These are phyloP conservation scores for Pyrocoelia pectoralis DNA, from an alignment of 2,888 invertebrate genomes.

Conservation along the genomic window DNA sequence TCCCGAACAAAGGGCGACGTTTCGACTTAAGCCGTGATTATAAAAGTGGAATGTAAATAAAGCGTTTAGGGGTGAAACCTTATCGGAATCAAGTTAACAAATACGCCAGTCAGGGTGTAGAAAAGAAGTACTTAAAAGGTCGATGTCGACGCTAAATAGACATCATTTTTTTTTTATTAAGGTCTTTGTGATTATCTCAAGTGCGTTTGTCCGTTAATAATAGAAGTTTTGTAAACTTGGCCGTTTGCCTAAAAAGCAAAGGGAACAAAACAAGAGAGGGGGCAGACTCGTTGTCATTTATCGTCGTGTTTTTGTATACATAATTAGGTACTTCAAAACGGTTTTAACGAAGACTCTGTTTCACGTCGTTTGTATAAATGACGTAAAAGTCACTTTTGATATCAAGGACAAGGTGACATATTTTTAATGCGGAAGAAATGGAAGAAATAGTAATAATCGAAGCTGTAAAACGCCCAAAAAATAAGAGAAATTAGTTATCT, in stretches of 20 bases:
- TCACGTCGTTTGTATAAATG: too few relatives aligned
- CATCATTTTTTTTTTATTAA: slow-evolving; percentile 33
- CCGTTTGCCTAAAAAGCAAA: slow-evolving; percentile 22
- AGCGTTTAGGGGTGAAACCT: slow-evolving; percentile 27
- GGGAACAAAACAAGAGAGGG: slow-evolving; percentile 13
- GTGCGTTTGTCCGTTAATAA: slow-evolving; percentile 58
- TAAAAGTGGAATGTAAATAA: slow-evolving; percentile 21
- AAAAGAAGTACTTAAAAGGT: slow-evolving; percentile 19
- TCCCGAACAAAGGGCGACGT: slow-evolving; percentile 1
- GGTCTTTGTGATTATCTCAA: slow-evolving; percentile 40
- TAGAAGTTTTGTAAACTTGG: slow-evolving; percentile 55
- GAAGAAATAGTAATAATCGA: too few relatives aligned
- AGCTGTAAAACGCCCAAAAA: too few relatives aligned
- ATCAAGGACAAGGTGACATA: too few relatives aligned
- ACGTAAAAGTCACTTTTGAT: too few relatives aligned
- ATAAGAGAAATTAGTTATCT: too few relatives aligned
- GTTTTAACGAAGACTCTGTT: too few relatives aligned
- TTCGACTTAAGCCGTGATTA: slow-evolving; percentile 17
- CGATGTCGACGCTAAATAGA: slow-evolving; percentile 26
- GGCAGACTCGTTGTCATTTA: background rate
- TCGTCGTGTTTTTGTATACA: background rate
- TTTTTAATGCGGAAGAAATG: too few relatives aligned
- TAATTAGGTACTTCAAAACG: background rate
- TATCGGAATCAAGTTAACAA: slow-evolving; percentile 37
- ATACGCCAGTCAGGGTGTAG: slow-evolving; percentile 24